Base-by-base conservation (phyloP, 2,113 vertebrate species). In the Ia io region DNA sequence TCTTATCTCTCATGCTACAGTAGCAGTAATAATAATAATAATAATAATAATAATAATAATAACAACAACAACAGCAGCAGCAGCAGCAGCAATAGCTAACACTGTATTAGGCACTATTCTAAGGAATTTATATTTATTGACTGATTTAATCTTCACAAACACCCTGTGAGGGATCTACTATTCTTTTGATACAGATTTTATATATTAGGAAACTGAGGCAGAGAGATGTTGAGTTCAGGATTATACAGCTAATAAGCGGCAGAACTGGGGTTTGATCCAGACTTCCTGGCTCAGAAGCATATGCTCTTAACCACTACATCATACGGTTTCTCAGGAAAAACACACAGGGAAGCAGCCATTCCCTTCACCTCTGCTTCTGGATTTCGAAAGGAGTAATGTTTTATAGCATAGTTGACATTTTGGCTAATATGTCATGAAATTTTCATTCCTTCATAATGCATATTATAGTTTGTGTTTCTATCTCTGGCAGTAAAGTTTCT, bases 401-500 rank as follows among this genome's bases (percentile, higher is more conserved):
- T 89, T 83, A 63, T 78, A 40, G 61, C 25, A 59, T 40, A 78
- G 25, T 49, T 74, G 47, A 61, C n/a, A 44, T 91, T 84, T 92
- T 84, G 77, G 83, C 87, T 93, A 84, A 5, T 95, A 42, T 42
- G 87, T 87, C 25, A 56, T 93, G 53, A 84, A 71, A 16, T 83
- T 79, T 82, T 93, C 25, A 77, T 93, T 85, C 30, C 44, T n/a
- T 76, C 71, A 61, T 53, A 83, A 73, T 88, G 40, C 67, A 51
- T 61, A 51, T 94, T 88, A 30, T 9, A 59, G 44, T 65, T 91
- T 49, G 35, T 78, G 88, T 88, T 80, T 94, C 73, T 92, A 2
- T 59, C n/a, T 82, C 65, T 76, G 59, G 74, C 59, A 82, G 28
- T 90, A 17, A 92, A 82, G 59, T 92, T 95, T 80, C 67, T 90